Evolutionary conservation across 1,140 invertebrate genomes (phyloP).

Genomic region (Andricus grossulariae): DNA sequence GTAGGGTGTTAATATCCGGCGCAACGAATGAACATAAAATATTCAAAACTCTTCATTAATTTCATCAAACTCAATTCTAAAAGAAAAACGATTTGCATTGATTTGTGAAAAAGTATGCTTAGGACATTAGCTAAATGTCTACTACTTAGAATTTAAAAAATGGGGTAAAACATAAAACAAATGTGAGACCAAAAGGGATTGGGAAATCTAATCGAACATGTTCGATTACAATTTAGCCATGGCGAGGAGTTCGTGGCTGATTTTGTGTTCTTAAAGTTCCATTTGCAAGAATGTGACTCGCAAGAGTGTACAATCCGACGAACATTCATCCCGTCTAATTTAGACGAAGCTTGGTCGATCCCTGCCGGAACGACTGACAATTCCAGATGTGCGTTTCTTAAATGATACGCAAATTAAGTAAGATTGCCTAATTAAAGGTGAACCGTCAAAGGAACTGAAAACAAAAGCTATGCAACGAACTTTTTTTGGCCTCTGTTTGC

Average conservation of each 20-base stretch:
- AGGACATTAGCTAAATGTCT: not conserved
- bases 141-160: not conserved
- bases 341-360: conserved; percentile 1
- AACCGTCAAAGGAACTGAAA: not conserved
- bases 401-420: not conserved
- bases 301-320: conserved; percentile 3
- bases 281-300: conserved; percentile 15
- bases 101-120: too few species aligned
- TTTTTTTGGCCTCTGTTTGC: not conserved
- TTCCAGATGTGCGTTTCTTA: not conserved
- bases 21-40: not conserved
- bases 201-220: conserved; percentile 38
- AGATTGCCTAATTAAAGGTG: not conserved
- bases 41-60: not conserved
- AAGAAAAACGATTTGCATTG: too few species aligned
- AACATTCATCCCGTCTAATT: not conserved
- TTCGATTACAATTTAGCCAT: conserved; percentile 10
- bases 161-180: not conserved
- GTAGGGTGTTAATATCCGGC: not conserved
- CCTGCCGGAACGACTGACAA: not conserved
- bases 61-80: not conserved
- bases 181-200: conserved; percentile 36
- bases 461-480: not conserved
- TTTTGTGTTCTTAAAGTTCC: not conserved
- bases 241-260: not conserved